A percentile compares a stretch with the other conserved stretches of the same genome.
Evolutionary conservation across 2,888 invertebrate species (phyloP).

Genomic region (Luffia ferchaultella): DNA sequence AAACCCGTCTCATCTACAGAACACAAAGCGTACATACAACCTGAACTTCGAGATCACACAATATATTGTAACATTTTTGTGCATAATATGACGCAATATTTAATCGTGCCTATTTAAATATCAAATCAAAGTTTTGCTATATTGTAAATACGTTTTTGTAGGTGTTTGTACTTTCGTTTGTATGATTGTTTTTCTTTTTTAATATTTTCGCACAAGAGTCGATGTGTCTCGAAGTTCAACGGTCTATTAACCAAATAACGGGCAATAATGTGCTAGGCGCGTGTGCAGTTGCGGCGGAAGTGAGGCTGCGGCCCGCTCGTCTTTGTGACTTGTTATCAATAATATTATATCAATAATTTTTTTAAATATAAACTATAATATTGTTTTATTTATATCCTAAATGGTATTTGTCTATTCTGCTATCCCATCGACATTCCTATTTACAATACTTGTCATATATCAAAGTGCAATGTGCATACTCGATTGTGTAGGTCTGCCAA

Average conservation of each 20-base stretch:
- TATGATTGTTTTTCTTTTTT: not conserved
- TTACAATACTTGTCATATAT: no score
- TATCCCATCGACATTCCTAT: no score
- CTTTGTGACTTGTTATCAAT: slow-evolving; percentile 53
- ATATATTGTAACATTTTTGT: not conserved
- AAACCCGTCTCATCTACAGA: not conserved
- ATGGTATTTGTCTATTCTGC: no score
- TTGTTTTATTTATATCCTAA: slow-evolving; percentile 10
- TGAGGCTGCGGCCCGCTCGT: slow-evolving; percentile 19
- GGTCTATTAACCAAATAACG: no score
- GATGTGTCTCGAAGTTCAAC: not conserved
- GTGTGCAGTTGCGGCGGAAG: slow-evolving; percentile 11
- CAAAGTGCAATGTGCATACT: no score
- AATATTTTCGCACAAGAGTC: not conserved
- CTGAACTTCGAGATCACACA: not conserved
- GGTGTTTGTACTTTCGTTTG: not conserved
- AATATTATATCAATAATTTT: slow-evolving; percentile 63
- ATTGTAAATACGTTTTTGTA: not conserved
- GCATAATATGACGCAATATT: not conserved
- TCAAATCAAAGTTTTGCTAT: not conserved
- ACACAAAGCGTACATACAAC: not conserved
- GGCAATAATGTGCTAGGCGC: not conserved
- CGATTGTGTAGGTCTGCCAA: no score
- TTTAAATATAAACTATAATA: slow-evolving; percentile 43
- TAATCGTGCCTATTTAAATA: not conserved